Evolutionary conservation across 1,140 invertebrate genomes (phyloP).

Genomic region (Bombus balteatus): DNA sequence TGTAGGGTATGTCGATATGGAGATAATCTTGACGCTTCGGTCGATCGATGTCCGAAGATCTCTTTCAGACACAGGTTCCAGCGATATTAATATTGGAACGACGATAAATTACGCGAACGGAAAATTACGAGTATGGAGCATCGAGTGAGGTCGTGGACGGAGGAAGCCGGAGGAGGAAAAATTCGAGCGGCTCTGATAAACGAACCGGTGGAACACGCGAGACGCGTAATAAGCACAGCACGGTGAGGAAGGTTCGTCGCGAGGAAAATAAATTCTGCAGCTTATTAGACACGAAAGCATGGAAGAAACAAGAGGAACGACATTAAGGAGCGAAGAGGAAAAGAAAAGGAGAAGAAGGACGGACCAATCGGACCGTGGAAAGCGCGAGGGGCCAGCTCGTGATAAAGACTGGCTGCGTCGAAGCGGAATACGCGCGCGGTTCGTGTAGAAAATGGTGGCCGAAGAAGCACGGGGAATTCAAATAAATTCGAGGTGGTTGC

Average conservation of each 20-base stretch:
- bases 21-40: background rate
- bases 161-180: background rate
- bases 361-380: background rate
- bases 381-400: background rate
- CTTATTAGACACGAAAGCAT: conserved; percentile 10
- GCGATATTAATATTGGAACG: too few relatives aligned
- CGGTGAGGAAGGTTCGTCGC: background rate
- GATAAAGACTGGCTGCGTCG: background rate
- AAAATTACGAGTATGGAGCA: background rate
- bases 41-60: background rate
- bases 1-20: background rate
- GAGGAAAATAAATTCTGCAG: conserved; percentile 27
- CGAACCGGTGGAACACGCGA: background rate
- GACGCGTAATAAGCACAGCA: background rate
- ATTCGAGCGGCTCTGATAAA: background rate
- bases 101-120: background rate
- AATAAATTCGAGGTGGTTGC: conserved; percentile 46
- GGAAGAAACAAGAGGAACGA: background rate
- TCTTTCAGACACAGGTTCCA: background rate
- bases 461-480: conserved; percentile 18
- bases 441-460: conserved; percentile 25
- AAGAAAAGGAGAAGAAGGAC: background rate
- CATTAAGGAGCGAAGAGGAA: too few relatives aligned
- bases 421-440: background rate
- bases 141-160: background rate